Evolutionary conservation across 2,888 invertebrate species (phyloP), one percentile per base, ranked within the genome.

Genomic region (Erannis defoliaria): DNA sequence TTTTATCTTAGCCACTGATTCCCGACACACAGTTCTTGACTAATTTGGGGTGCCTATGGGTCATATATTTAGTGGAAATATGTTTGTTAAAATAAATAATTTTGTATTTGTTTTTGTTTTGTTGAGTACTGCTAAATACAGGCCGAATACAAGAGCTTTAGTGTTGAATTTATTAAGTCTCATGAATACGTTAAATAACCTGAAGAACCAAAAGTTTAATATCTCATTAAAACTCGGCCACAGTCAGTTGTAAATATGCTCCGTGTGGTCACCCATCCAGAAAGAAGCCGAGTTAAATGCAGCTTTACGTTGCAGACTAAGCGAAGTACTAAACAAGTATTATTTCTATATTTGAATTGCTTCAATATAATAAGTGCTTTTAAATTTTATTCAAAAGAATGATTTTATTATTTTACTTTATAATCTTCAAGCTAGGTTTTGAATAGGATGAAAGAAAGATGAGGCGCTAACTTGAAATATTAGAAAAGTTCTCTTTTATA

Each of bases 401-500:
- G 31, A 46, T 46, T 46, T 46, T 10, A 23, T 42, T 46, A 46
- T 46, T 46, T 46, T 10, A 23, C 38, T 45, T 45, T 40, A 48
- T 48, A 40, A 38, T 50, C 53, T 31, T 42, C 10, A 40, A 48
- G 29, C 14, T 33, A 55, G 55, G 50, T 61, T 61, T 61, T 61
- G 33, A 55, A 55, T 50, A 16, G 26, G 48, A 45, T 55, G 46
- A 55, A 62, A 62, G 62, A 46, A 45, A 51, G 29, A 62, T 53
- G 53, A 57, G 46, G 46, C 56, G 46, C 35, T 54, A 53, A 57
- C 53, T 55, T 62, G 48, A 68, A 66, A 66, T 68, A 68, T 68
- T 68, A 61, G 46, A 45, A 66, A 68, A 68, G 58, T 68, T 68
- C 57, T 60, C 57, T 58, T 62, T 54, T 40, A 57, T 40, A 57